Evolutionary conservation across 2,888 invertebrate genomes (phyloP), one percentile per base, ranked within the genome.

Genomic region (Neoaliturus tenellus): DNA sequence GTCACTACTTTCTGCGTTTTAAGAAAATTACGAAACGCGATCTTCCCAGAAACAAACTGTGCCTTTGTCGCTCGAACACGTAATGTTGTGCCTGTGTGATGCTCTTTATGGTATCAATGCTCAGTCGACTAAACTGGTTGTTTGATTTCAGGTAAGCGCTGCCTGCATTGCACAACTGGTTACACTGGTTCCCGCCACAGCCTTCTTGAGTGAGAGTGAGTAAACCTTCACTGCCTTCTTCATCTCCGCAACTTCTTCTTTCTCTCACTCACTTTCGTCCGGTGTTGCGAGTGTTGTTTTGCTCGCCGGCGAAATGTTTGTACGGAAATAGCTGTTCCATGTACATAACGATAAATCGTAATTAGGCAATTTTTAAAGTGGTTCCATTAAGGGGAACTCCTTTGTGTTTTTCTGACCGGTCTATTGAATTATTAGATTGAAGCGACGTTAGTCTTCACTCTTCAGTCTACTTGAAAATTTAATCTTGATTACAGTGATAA

Each of bases 151-250:
- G 78, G 78, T 78, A 35, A 78, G 78, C 73, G 41, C 73, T 28
- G 48, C 44, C 44, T 31, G 20, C 55, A 23, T 55, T 78, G 28
- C 78, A 51, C 78, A 55, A 78, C 78, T 12, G 78, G 78, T 55
- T 55, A 51, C 28, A 62, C 62, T 28, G 73, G 73, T 48, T 78
- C 55, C 41, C 2, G 48, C 48, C 8, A 14, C 75, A 17, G 62
- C 31, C 51, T 51, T n/a, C n/a, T n/a, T n/a, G 14, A 62, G 55
- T 78, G 78, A 78, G 78, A 78, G 78, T 78, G 78, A 78, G 78
- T 78, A 78, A 28, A 41, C 31, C 31, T 25, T 23, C 73, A 31
- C 39, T 31, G 71, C 39, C 67, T 67, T 33, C 67, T 17, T 35
- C 41, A 12, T 39, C 44, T 31, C 41, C n/a, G 48, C 73, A n/a